Evolutionary conservation across 1,140 invertebrate species (phyloP).

Genomic region (Macrosteles quadrilineatus): DNA sequence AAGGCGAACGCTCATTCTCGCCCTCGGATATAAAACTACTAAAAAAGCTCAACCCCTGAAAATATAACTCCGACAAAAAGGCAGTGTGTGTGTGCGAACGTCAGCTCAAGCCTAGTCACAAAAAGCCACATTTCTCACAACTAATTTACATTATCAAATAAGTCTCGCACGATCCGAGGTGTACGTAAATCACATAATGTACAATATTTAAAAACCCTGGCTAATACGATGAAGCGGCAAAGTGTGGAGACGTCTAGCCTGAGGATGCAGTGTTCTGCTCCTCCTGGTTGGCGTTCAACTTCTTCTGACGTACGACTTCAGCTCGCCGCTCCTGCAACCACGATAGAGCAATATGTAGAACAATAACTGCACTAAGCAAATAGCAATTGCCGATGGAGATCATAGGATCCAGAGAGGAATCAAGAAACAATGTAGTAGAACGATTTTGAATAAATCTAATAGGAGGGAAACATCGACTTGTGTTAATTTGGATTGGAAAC

Average conservation of each 20-base stretch:
- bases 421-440: too few species aligned
- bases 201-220: slow-evolving; percentile 23
- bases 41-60: neutral
- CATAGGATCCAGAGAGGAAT: too few species aligned
- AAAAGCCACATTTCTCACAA: neutral
- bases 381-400: too few species aligned
- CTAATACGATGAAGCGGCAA: neutral
- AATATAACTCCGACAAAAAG: neutral
- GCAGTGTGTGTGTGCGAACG: slow-evolving; percentile 20
- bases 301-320: slow-evolving; percentile 81
- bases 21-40: neutral
- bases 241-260: slow-evolving; percentile 51
- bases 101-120: slow-evolving; percentile 1
- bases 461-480: too few species aligned
- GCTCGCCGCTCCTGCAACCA: slow-evolving; percentile 76
- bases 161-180: neutral
- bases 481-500: too few species aligned
- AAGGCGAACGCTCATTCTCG: neutral
- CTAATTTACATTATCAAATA: neutral
- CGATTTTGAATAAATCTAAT: too few species aligned
- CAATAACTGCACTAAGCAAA: too few species aligned
- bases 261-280: slow-evolving; percentile 57
- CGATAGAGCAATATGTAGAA: too few species aligned
- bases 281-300: slow-evolving; percentile 49
- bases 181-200: slow-evolving; percentile 9